phyloP scores from a whole-genome alignment of 2,888 invertebrate genomes.

The Tiphia femorata region DNA sequence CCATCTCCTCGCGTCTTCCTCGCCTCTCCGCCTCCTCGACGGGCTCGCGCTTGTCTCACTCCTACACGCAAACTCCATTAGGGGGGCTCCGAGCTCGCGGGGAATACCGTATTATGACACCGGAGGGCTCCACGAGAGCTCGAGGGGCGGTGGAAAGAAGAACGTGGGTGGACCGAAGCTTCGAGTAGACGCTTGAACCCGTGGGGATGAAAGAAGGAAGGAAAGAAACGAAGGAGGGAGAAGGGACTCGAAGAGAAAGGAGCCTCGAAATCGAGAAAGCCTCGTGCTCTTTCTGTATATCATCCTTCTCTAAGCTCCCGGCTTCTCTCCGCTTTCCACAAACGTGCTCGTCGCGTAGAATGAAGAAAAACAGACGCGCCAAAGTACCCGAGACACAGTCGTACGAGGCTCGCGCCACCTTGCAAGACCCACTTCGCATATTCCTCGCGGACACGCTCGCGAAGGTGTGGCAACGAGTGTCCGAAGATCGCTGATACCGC shows the following conservation, averaged over 20 bases:
- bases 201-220: not conserved
- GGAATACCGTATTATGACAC: constrained; percentile 59
- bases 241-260: not conserved
- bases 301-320: not conserved
- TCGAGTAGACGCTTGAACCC: no score
- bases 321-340: not conserved
- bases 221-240: constrained; percentile 17
- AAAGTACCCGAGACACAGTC: not conserved
- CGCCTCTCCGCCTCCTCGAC: constrained; percentile 21
- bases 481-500: no score
- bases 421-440: no score
- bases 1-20: constrained; percentile 8
- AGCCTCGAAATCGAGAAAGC: not conserved
- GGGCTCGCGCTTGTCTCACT: constrained; percentile 48
- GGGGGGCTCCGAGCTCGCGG: constrained; percentile 48
- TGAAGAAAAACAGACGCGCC: not conserved
- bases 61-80: constrained; percentile 68
- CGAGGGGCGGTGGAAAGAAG: constrained; percentile 31
- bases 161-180: constrained; percentile 11
- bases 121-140: constrained; percentile 30
- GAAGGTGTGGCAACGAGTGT: no score
- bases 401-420: no score
- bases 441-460: no score
- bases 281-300: not conserved
- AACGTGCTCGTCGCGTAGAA: no score